Evolutionary conservation across 2,888 invertebrate species (phyloP), one percentile per base, ranked within the genome.

Genomic region (Heliconius erato): DNA sequence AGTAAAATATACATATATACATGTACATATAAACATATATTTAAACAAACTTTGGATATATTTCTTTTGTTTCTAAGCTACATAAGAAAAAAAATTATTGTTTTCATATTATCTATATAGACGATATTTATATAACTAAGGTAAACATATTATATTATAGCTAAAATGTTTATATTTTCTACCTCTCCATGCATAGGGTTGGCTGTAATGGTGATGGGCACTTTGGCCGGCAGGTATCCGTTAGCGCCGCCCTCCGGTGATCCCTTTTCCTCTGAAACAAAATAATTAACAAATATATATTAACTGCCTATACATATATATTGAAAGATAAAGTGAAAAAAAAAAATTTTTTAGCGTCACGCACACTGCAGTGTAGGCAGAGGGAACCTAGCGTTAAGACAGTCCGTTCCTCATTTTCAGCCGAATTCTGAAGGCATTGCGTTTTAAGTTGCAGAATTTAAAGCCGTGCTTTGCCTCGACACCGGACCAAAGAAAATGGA

Each of bases 181-280:
- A 97, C 98, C 96, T 98, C 98, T 88, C 97, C 97, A 88, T 98
- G 97, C 91, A 98, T 96, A 49, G 98, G 98, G 92, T 98, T 98
- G 80, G 97, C 97, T 9, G 98, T 98, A 88, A 98, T 98, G 82
- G 97, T 98, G 89, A 98, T 97, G 78, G 96, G 95, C 85, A 96
- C 95, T 87, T 96, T 96, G 14, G 96, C 94, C 7, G 96, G 94
- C 79, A 95, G 94, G 89, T 96, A 96, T 28, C 96, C 96, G 87
- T 96, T 96, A 26, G 92, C 88, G 12, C 92, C 92, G 9, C 92
- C 92, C 82, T 95, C 95, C 0, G 94, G 92, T 3, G 95, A 91
- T 2, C 92, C 93, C 86, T 96, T 95, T 86, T 96, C 96, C 85
- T 95, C 96, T 96, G 91, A 74, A 92, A 93, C 84, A 85, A 88